Evolutionary conservation across 2,797 vertebrate species (phyloP).

Genomic region (Scolopax rusticola): DNA sequence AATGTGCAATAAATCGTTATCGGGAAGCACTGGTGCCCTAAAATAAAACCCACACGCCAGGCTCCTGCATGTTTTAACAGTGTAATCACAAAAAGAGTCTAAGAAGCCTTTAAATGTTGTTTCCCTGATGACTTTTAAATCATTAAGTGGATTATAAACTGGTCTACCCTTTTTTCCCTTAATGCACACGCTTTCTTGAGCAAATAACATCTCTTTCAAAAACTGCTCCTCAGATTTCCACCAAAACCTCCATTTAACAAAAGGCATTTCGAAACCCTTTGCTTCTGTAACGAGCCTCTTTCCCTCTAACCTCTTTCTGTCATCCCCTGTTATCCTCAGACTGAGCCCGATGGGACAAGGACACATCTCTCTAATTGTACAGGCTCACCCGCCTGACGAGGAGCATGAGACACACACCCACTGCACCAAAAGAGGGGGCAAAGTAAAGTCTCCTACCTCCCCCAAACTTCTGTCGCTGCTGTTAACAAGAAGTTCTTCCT

Average conservation of each 20-base stretch:
- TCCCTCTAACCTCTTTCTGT: conserved; percentile 55
- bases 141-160: background rate
- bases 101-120: background rate
- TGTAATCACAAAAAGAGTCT: background rate
- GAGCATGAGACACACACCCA: background rate
- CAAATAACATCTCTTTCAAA: background rate
- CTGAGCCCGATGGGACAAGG: background rate
- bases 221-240: background rate
- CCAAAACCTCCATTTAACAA: conserved; percentile 9
- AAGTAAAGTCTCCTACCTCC: no score
- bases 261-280: conserved; percentile 21
- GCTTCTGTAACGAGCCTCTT: background rate
- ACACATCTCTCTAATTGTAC: background rate
- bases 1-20: background rate
- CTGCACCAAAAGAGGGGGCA: background rate
- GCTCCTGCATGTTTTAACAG: background rate
- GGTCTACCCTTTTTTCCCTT: background rate
- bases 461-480: no score
- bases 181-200: conserved; percentile 19
- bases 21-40: background rate
- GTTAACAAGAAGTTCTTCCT: background rate
- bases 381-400: background rate
- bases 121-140: background rate
- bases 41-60: background rate
- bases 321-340: conserved; percentile 8